Base-by-base conservation (phyloP, 2,888 invertebrate genomes). In the Chalcosyrphus nemorum region DNA sequence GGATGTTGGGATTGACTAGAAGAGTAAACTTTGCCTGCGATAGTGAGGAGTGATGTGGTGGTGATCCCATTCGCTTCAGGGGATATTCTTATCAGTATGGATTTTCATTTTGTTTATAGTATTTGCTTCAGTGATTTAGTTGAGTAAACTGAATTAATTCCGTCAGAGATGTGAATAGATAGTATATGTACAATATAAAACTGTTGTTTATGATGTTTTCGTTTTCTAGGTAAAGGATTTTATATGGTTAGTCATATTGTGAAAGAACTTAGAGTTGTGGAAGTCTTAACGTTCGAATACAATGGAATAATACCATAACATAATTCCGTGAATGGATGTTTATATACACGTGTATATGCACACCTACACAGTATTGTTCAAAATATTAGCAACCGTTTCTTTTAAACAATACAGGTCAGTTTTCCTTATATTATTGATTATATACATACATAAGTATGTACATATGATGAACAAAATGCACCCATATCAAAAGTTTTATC, bases 161-260 rank as follows among this genome's bases (percentile, higher is more conserved):
- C 13, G 27, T 15, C 27, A 9, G 41, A 41, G 41, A 41, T 59
- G 59, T 41, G 13, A 59, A 15, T 41, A 15, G 41, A 41, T 43
- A 41, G 21, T 24, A 24, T 24, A 24, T n/a, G 3, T 21, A 19
- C 24, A 47, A 47, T 41, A 59, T 59, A 59, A 59, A 59, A 41
- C 19, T 15, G 41, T 59, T 59, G 59, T 59, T 59, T 59, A 59
- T 59, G 59, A 41, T 17, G 59, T 59, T 47, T 47, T 47, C 24
- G 47, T 47, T 47, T 21, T 47, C 21, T 2, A n/a, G 11, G n/a
- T 3, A 47, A 47, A 47, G 47, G 47, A 24, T 21, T 47, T 47
- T 47, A 21, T 47, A 24, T 47, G 47, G 21, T 21, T n/a, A 47
- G 24, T 24, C 24, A 24, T 47, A 24, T 24, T n/a, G 47, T 47